A percentile compares a stretch with the other conserved stretches of the same genome.
Evolutionary conservation across 1,140 invertebrate species (phyloP).

Genomic region (Drosophila nigrodunni): DNA sequence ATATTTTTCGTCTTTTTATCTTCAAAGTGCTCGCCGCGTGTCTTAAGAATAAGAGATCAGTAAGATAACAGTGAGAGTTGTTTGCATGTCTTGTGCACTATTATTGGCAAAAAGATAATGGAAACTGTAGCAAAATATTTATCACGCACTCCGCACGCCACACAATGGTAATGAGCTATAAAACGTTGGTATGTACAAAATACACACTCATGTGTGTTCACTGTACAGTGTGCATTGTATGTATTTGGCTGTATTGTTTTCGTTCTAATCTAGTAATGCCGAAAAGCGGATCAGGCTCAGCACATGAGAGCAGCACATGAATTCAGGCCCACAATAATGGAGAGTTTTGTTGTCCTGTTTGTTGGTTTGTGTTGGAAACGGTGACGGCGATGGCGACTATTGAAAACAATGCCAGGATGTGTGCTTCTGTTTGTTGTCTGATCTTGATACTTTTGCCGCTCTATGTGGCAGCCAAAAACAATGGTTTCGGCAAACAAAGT

Average conservation of each 20-base stretch:
- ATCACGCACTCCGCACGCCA: constrained; percentile 76
- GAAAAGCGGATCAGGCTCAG: constrained; percentile 71
- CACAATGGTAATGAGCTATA: constrained; percentile 82
- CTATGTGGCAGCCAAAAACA: constrained; percentile 3
- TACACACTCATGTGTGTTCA: neutral
- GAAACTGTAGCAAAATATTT: constrained; percentile 83
- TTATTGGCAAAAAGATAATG: constrained; percentile 49
- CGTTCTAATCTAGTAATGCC: constrained; percentile 79
- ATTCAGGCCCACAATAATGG: constrained; percentile 37
- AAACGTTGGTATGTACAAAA: constrained; percentile 23
- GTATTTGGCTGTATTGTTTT: constrained; percentile 42
- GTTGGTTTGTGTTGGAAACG: constrained; percentile 42
- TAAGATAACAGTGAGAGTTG: constrained; percentile 22
- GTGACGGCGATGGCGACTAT: constrained; percentile 40
- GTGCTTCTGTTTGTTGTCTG: neutral
- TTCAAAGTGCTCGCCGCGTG: constrained; percentile 47
- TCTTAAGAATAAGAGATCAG: constrained; percentile 31
- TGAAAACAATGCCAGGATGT: constrained; percentile 27
- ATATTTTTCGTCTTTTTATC: neutral
- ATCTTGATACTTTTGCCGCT: constrained; percentile 59
- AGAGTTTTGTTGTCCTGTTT: constrained; percentile 38
- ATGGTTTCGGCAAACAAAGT: constrained; percentile 19
- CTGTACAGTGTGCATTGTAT: neutral
- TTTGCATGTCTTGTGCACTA: neutral
- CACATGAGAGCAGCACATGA: constrained; percentile 8